phyloP scores from a whole-genome alignment of 37 sponge, comb jelly and placozoan genomes.

The Beroe forskalii region DNA sequence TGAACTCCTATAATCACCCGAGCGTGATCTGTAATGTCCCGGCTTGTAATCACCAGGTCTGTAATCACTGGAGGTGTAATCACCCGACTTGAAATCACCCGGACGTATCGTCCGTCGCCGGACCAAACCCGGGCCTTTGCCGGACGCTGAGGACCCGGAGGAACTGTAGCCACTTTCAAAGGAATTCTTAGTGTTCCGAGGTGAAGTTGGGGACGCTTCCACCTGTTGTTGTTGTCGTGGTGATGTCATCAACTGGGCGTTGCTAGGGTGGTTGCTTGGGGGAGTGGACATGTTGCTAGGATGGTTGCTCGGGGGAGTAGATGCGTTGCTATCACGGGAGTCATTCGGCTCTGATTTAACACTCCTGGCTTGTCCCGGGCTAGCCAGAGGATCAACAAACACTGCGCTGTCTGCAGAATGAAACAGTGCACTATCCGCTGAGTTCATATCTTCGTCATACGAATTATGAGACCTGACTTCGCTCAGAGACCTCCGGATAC shows the following conservation, averaged over 20 bases:
- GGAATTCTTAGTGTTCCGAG: background rate
- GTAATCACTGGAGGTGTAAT: too few relatives aligned
- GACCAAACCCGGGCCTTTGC: background rate
- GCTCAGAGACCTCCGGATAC: background rate
- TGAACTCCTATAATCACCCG: too few relatives aligned
- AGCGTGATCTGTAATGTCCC: too few relatives aligned
- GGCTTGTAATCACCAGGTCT: too few relatives aligned
- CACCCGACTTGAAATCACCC: too few relatives aligned
- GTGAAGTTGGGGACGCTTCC: background rate
- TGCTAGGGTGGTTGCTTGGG: background rate
- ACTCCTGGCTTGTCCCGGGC: background rate
- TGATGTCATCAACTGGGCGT: too few relatives aligned
- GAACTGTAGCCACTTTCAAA: conserved; percentile 47
- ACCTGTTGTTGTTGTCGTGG: background rate
- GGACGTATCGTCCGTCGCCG: background rate
- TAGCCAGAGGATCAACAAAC: too few relatives aligned
- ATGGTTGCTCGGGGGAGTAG: background rate
- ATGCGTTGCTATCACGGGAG: background rate
- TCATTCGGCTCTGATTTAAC: background rate
- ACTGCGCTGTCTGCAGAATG: too few relatives aligned
- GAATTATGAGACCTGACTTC: background rate
- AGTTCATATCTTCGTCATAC: background rate
- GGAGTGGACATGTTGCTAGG: background rate
- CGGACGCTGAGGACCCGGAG: background rate
- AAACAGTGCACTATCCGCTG: too few relatives aligned